Percentiles rank a stretch among this genome's conserved stretches.
Conservation (phyloP, 2,888 invertebrate species). For the Iphiclides podalirius region DNA sequence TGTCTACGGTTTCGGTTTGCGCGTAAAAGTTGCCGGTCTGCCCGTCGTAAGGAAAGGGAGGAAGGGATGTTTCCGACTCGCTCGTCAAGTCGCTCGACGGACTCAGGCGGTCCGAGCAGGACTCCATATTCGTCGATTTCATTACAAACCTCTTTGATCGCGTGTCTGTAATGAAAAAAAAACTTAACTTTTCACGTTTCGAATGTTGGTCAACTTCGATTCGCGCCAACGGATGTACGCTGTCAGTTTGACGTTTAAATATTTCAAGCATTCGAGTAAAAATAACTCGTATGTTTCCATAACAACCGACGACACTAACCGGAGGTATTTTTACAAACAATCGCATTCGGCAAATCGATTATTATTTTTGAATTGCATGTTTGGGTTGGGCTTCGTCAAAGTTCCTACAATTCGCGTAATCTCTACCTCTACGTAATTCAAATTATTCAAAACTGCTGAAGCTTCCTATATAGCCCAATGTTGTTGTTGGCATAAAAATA, state of each 20-base stretch:
- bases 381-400: not conserved
- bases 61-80: constrained; percentile 69
- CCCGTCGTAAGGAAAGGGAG: constrained; percentile 64
- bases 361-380: not conserved
- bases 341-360: constrained; percentile 13
- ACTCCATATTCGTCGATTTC: constrained; percentile 75
- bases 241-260: constrained; percentile 40
- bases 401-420: not conserved
- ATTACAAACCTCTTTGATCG: constrained; percentile 40
- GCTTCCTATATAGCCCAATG: too few relatives aligned
- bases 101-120: constrained; percentile 67
- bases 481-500: too few relatives aligned
- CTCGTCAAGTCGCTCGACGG: constrained; percentile 69
- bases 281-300: constrained; percentile 52
- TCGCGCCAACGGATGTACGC: constrained; percentile 26
- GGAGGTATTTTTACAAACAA: constrained; percentile 29
- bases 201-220: constrained; percentile 9
- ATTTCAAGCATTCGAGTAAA: constrained; percentile 41
- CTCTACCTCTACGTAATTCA: too few relatives aligned
- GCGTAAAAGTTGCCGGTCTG: constrained; percentile 58
- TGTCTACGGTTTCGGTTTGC: constrained; percentile 53
- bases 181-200: constrained; percentile 8
- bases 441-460: too few relatives aligned
- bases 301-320: constrained; percentile 41
- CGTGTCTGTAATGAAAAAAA: constrained; percentile 24